Conservation (phyloP, 2,888 invertebrate species). For the Rotaria socialis region DNA sequence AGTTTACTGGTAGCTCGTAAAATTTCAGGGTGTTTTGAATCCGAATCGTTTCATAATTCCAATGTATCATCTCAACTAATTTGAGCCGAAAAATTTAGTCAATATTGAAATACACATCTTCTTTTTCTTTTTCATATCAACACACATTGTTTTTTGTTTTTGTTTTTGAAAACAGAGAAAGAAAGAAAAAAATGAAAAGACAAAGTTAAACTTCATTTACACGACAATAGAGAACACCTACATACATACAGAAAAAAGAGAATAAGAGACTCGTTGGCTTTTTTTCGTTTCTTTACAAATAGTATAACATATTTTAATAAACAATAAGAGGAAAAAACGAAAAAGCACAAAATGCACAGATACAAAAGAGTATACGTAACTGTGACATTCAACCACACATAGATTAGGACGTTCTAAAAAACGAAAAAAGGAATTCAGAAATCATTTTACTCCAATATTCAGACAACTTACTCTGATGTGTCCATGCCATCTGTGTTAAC, state of each 20-base stretch:
- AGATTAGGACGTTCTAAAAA: neutral
- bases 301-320: constrained; percentile 17
- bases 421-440: too few relatives aligned
- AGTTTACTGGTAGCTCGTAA: too few relatives aligned
- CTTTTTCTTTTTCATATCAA: neutral
- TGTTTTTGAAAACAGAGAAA: neutral
- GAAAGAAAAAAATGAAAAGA: neutral
- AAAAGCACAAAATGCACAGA: neutral
- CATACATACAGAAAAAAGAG: neutral
- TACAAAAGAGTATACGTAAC: neutral
- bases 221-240: constrained; percentile 15
- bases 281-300: constrained; percentile 13
- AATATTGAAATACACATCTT: neutral
- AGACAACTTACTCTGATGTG: neutral
- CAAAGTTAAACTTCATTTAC: constrained; percentile 23
- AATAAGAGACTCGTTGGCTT: constrained; percentile 22
- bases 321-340: neutral
- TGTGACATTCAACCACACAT: neutral
- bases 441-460: too few relatives aligned
- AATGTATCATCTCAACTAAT: too few relatives aligned
- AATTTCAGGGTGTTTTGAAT: too few relatives aligned
- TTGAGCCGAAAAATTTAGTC: too few relatives aligned
- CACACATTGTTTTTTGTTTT: neutral
- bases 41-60: too few relatives aligned
- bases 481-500: neutral